Evolutionary conservation across 2,113 vertebrate species (phyloP).

Genomic region (Gasterosteus aculeatus): DNA sequence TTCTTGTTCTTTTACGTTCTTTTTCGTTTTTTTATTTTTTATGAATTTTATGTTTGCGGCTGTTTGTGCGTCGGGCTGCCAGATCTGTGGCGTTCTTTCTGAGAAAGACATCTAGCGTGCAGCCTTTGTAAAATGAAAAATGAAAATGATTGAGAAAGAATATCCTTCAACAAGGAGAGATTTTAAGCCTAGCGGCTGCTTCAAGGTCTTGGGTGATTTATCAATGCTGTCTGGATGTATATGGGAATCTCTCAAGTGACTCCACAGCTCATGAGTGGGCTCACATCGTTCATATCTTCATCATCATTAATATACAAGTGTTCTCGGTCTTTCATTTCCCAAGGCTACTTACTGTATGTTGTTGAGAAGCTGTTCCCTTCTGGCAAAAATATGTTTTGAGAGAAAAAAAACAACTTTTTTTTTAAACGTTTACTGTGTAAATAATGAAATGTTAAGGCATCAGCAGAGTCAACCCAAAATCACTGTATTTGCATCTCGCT

Average conservation of each 20-base stretch:
- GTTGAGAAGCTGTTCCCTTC: slow-evolving; percentile 8
- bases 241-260: slow-evolving; percentile 7
- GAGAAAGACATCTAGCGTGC: too few relatives aligned
- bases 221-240: slow-evolving; percentile 8
- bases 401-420: slow-evolving; percentile 3
- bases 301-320: slow-evolving; percentile 39
- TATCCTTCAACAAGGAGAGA: neutral
- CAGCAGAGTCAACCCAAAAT: slow-evolving; percentile 3
- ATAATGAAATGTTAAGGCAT: slow-evolving; percentile 10
- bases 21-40: too few relatives aligned
- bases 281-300: slow-evolving; percentile 35
- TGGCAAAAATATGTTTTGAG: slow-evolving; percentile 16
- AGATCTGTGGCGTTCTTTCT: too few relatives aligned
- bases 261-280: slow-evolving; percentile 17
- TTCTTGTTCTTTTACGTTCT: too few relatives aligned
- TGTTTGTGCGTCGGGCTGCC: too few relatives aligned
- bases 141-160: too few relatives aligned
- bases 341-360: slow-evolving; percentile 15
- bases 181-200: slow-evolving; percentile 10
- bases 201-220: slow-evolving; percentile 43
- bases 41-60: too few relatives aligned
- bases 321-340: slow-evolving; percentile 7
- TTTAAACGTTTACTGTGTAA: neutral
- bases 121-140: too few relatives aligned
- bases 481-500: neutral